A percentile compares a stretch with the other conserved stretches of the same genome.
Evolutionary conservation across 2,888 invertebrate genomes (phyloP).

Genomic region (Amitus sp.): DNA sequence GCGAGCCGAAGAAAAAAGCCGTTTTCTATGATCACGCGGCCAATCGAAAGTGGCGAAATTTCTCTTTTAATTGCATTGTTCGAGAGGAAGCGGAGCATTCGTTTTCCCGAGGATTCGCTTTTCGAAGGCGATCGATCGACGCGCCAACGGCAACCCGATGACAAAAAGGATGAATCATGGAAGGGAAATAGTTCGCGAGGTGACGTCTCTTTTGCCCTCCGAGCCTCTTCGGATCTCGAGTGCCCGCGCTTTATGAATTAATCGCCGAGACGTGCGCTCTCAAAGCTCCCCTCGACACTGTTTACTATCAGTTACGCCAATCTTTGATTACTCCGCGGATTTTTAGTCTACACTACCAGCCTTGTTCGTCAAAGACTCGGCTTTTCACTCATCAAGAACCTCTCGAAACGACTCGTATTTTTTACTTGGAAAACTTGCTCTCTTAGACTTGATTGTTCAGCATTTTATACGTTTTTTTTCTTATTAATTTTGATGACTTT

Average conservation of each 20-base stretch:
- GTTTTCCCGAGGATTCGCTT: too few species aligned
- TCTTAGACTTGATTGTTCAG: too few species aligned
- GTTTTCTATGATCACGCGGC: too few species aligned
- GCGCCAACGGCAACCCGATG: neutral
- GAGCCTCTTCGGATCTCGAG: conserved; percentile 22
- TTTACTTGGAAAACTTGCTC: too few species aligned
- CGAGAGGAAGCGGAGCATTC: neutral
- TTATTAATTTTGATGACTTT: too few species aligned
- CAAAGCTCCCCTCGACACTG: neutral
- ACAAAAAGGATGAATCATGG: conserved; percentile 5
- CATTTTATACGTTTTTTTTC: too few species aligned
- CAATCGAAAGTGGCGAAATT: neutral
- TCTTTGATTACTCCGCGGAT: conserved; percentile 2
- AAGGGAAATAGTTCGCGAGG: conserved; percentile 17
- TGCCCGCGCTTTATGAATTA: conserved; percentile 5
- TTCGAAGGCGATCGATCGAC: conserved; percentile 1
- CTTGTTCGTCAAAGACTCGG: too few species aligned
- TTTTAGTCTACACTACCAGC: too few species aligned
- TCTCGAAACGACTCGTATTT: too few species aligned
- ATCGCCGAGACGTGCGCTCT: conserved; percentile 2
- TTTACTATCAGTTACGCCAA: neutral
- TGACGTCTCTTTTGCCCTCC: conserved; percentile 19
- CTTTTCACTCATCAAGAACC: too few species aligned
- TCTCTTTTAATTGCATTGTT: conserved; percentile 1
- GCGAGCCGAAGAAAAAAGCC: too few species aligned